These are phyloP conservation scores for Capromys pilorides DNA, from an alignment of 2,797 vertebrate genomes.

Conservation along the genomic window DNA sequence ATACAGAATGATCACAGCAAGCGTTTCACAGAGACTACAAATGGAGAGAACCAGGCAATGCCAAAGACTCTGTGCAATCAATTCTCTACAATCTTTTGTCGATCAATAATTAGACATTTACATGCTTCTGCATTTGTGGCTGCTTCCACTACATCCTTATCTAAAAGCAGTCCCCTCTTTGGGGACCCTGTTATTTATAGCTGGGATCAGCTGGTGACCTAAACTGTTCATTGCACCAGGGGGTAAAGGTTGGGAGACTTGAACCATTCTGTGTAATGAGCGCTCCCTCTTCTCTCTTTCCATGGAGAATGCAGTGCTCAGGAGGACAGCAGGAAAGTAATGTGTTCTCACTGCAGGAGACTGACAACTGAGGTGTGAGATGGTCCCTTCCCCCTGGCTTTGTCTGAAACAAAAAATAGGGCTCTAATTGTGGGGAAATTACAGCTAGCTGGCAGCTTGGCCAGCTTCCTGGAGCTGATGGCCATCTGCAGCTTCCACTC, in stretches of 20 bases:
- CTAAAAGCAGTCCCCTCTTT: not conserved
- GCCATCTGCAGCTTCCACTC: slow-evolving; percentile 76
- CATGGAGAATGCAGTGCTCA: rapidly evolving
- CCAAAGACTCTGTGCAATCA: not conserved
- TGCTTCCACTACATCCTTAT: not conserved
- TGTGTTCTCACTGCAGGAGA: not conserved
- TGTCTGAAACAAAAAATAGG: slow-evolving; percentile 74
- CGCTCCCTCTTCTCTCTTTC: not conserved
- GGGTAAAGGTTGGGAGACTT: not conserved
- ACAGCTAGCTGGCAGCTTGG: not conserved
- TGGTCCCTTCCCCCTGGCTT: not conserved
- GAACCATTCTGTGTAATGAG: not conserved
- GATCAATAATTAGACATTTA: not conserved
- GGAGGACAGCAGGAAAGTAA: not conserved
- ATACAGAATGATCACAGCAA: not conserved
- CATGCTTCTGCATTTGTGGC: not conserved
- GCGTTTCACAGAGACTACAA: not conserved
- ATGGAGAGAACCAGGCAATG: not conserved
- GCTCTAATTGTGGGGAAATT: slow-evolving; percentile 65
- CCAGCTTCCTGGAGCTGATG: slow-evolving; percentile 70
- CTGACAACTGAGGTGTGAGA: not conserved
- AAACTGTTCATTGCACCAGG: too few species aligned
- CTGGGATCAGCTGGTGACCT: not conserved
- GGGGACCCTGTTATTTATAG: not conserved
- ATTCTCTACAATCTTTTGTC: not conserved